Evolutionary conservation across 2,113 vertebrate species (phyloP).

Genomic region (Colius striatus): DNA sequence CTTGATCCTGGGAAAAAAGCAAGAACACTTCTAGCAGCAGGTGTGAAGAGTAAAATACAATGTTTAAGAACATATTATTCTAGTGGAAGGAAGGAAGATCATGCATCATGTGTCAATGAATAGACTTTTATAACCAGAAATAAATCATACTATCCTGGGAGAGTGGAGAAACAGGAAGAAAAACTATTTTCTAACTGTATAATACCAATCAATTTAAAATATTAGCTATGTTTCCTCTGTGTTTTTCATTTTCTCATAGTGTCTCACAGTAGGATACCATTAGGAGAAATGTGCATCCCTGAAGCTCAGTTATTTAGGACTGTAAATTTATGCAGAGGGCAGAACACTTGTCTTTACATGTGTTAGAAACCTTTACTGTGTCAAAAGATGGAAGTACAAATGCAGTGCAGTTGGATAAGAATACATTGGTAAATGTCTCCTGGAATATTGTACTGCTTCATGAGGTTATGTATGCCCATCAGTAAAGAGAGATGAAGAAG

Average conservation of each 20-base stretch:
- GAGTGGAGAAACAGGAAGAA: background rate
- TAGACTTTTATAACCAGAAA: conserved; percentile 1
- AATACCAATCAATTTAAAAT: background rate
- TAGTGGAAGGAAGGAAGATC: background rate
- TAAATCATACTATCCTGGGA: background rate
- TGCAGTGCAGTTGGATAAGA: background rate
- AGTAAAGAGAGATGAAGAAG: background rate
- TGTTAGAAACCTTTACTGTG: background rate
- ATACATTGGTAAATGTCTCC: background rate
- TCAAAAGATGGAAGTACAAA: background rate
- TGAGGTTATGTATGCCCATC: background rate
- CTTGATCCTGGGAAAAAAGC: background rate
- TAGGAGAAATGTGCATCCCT: background rate
- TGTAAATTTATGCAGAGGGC: background rate
- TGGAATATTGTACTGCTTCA: background rate
- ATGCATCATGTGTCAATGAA: background rate
- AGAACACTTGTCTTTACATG: background rate
- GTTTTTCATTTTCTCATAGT: background rate
- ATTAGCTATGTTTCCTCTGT: background rate
- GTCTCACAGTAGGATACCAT: background rate
- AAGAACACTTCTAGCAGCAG: background rate
- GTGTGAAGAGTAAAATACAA: background rate
- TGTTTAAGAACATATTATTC: conserved; percentile 13
- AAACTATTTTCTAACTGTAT: background rate
- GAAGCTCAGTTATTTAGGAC: background rate